These are phyloP conservation scores for Lathronympha strigana DNA, from an alignment of 2,888 invertebrate genomes.

Conservation along the genomic window DNA sequence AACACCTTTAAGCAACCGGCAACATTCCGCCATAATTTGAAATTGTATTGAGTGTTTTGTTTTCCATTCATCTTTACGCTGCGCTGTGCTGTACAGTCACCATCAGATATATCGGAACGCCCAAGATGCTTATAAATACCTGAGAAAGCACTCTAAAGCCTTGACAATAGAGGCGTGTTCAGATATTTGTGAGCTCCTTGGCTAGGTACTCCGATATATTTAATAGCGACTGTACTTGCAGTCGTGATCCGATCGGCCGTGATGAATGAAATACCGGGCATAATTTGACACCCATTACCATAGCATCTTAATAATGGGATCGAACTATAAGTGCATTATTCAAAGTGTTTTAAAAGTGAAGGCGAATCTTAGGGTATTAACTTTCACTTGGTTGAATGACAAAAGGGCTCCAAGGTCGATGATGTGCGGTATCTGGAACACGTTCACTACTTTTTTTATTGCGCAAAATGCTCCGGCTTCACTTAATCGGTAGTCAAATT, in stretches of 20 bases:
- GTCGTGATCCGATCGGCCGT: slow-evolving; percentile 38
- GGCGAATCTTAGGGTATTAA: slow-evolving; percentile 52
- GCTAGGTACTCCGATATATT: no score
- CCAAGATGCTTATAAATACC: no score
- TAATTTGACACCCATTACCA: slow-evolving; percentile 57
- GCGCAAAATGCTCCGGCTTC: slow-evolving; percentile 31
- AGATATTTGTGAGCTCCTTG: no score
- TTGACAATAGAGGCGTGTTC: no score
- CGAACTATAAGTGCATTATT: slow-evolving; percentile 48
- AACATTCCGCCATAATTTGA: slow-evolving; percentile 30
- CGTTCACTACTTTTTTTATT: slow-evolving; percentile 37
- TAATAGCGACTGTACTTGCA: no score
- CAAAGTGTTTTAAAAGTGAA: slow-evolving; percentile 60
- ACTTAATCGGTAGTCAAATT: slow-evolving; percentile 42
- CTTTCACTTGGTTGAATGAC: slow-evolving; percentile 74
- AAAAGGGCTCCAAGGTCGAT: slow-evolving; percentile 71
- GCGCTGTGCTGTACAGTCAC: no score
- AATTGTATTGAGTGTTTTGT: slow-evolving; percentile 25
- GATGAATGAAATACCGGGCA: slow-evolving; percentile 45
- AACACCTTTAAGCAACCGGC: slow-evolving; percentile 24
- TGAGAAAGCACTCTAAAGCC: no score
- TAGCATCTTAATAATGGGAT: slow-evolving; percentile 54
- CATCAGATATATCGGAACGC: no score
- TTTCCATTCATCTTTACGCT: slow-evolving; percentile 11
- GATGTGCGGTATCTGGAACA: slow-evolving; percentile 55